These are phyloP conservation scores for Crocuta crocuta DNA, from an alignment of 2,113 vertebrate species.

Conservation along the genomic window DNA sequence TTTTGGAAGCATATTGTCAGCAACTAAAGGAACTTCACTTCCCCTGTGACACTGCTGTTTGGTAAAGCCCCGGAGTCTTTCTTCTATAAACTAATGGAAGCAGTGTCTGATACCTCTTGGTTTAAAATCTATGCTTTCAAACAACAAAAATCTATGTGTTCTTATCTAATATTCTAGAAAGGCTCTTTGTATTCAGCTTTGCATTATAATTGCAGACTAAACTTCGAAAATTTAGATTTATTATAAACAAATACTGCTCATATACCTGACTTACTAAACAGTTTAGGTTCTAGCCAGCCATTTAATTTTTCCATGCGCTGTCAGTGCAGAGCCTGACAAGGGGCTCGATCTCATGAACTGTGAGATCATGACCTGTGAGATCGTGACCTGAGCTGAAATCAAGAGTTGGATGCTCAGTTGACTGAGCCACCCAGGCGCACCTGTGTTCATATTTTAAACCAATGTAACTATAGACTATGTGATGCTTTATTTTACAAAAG, in stretches of 20 bases:
- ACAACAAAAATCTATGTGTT: neutral
- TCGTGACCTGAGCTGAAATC: too few species aligned
- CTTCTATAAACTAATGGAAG: neutral
- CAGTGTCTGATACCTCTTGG: neutral
- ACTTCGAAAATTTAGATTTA: constrained; percentile 25
- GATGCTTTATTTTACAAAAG: constrained; percentile 13
- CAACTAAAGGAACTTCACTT: neutral
- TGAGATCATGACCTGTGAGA: too few species aligned
- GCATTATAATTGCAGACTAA: constrained; percentile 17
- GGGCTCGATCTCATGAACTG: too few species aligned
- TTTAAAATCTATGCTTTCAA: constrained; percentile 19
- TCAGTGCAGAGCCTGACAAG: too few species aligned
- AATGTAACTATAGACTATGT: neutral
- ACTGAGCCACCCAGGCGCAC: too few species aligned
- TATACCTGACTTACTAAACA: neutral
- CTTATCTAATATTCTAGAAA: neutral
- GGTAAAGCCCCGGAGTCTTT: neutral
- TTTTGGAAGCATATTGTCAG: neutral
- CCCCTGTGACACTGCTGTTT: neutral
- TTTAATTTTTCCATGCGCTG: neutral
- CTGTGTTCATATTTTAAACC: neutral
- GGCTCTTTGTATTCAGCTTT: constrained; percentile 23
- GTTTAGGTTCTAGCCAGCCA: neutral
- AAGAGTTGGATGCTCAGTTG: too few species aligned
- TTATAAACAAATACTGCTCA: constrained; percentile 26